Evolutionary conservation across 2,888 invertebrate genomes (phyloP).

Genomic region (Hemithea aestivaria): DNA sequence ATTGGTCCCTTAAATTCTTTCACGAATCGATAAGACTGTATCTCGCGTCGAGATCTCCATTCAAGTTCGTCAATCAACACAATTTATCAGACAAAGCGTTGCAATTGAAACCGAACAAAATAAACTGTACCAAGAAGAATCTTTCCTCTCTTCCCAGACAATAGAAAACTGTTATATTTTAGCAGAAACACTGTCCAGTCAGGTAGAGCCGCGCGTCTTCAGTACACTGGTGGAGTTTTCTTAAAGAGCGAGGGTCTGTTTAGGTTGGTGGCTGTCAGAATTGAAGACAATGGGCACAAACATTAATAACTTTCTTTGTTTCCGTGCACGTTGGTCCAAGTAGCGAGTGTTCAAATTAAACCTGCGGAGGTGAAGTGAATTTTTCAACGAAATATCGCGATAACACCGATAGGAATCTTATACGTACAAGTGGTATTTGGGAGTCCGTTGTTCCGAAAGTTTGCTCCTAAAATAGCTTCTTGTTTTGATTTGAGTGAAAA

Average conservation of each 20-base stretch:
- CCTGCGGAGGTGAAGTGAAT: constrained; percentile 1
- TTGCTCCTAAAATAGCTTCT: too few species aligned
- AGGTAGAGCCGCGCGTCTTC: constrained; percentile 36
- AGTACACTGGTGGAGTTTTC: constrained; percentile 20
- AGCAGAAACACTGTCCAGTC: constrained; percentile 48
- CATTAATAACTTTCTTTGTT: constrained; percentile 77
- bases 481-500: too few species aligned
- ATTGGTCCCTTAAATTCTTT: too few species aligned
- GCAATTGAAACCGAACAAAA: constrained; percentile 51
- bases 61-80: constrained; percentile 40
- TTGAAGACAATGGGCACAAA: constrained; percentile 66
- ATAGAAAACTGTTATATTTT: constrained; percentile 60
- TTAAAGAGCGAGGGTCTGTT: constrained; percentile 35
- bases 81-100: constrained; percentile 46
- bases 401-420: not conserved
- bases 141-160: constrained; percentile 58
- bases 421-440: not conserved
- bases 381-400: constrained; percentile 1
- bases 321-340: constrained; percentile 45
- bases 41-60: constrained; percentile 5
- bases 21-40: not conserved
- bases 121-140: constrained; percentile 49
- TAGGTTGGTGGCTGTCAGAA: constrained; percentile 49
- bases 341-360: constrained; percentile 37
- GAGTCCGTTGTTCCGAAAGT: too few species aligned